Percentiles rank a stretch among this genome's conserved stretches.
Evolutionary conservation across 2,888 invertebrate species (phyloP).

Genomic region (Tinea trinotella): DNA sequence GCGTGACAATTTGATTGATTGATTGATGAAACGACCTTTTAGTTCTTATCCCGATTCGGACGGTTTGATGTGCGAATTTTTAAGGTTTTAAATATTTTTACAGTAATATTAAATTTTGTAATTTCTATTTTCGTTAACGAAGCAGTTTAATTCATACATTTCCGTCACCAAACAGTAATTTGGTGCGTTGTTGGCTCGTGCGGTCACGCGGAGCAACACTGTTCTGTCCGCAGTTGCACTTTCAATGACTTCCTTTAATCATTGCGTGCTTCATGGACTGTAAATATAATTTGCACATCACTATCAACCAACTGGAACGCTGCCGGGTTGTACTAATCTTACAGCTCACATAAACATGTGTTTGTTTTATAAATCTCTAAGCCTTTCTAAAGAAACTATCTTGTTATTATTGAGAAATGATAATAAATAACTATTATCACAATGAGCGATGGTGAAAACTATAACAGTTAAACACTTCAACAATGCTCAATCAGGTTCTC

Average conservation of each 20-base stretch:
- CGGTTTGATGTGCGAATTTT: too few species aligned
- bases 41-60: too few species aligned
- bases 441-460: constrained; percentile 3
- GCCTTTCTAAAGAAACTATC: background rate
- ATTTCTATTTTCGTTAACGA: too few species aligned
- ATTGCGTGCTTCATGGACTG: constrained; percentile 12
- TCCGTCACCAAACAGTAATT: constrained; percentile 37
- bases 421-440: background rate
- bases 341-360: background rate
- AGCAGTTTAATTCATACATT: too few species aligned
- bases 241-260: constrained; percentile 10
- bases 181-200: constrained; percentile 25
- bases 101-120: too few species aligned
- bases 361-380: background rate
- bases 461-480: background rate
- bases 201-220: constrained; percentile 22
- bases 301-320: background rate
- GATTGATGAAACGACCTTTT: too few species aligned
- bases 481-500: constrained; percentile 2
- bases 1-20: too few species aligned
- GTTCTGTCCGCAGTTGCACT: constrained; percentile 1
- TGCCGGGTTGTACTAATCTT: constrained; percentile 13
- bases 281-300: constrained; percentile 14
- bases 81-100: too few species aligned
- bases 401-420: background rate